Base-by-base conservation (phyloP, 2,888 invertebrate species). In the Chalcis sispes region DNA sequence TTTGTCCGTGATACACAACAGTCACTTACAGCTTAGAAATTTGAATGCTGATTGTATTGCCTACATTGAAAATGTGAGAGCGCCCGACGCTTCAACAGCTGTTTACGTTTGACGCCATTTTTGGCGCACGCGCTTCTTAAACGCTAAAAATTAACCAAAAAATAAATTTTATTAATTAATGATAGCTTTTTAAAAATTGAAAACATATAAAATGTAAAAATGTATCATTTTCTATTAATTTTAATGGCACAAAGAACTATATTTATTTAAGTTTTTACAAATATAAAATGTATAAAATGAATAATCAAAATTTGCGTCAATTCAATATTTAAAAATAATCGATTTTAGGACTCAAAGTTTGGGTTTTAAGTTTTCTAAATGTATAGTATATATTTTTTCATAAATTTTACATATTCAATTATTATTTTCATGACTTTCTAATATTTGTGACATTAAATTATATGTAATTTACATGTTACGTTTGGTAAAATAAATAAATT, bases 21-120 rank as follows among this genome's bases (percentile, higher is more conserved):
- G 83, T 83, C 56, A 13, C 18, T 50, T 20, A 29, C 56, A 52
- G 59, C 42, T 72, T 61, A 80, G 80, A 85, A 86, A 87, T 87
- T 87, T 87, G 86, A 87, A 87, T 86, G 85, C 81, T 80, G 72
- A 2, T 13, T 10, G 29, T 75, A 73, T 50, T 58, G 32, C 10
- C 72, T 3, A 29, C 8, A 18, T 10, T 42, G 69, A 76, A 77
- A 79, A 72, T 67, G 72, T 46, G 32, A 46, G 40, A 20, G 40
- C 48, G 10, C 27, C 32, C 64, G 56, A 65, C 69, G 71, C 73
- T 71, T 74, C 72, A 79, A 79, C 79, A 79, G 79, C 79, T 79
- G 79, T 79, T 79, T 77, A 75, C 56, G 62, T 64, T 69, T 27
- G 56, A 66, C 66, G 64, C 70, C 58, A 36, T 52, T 0, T 3